These are phyloP conservation scores for Semnornis frantzii DNA, from an alignment of 2,113 vertebrate species.

Conservation along the genomic window DNA sequence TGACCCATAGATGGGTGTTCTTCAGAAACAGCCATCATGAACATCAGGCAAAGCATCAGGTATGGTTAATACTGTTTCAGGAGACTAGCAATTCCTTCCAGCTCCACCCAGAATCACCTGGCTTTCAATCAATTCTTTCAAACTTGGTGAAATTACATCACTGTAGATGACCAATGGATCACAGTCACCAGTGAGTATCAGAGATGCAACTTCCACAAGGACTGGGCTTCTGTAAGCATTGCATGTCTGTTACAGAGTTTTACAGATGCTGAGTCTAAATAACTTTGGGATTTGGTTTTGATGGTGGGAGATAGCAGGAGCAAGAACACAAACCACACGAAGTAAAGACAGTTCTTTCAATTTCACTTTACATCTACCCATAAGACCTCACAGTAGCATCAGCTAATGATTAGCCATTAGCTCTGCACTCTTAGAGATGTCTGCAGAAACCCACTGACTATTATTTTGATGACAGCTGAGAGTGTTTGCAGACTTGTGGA, in stretches of 20 bases:
- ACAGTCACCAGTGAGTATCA: background rate
- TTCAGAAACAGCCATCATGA: background rate
- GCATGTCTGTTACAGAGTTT: rapidly evolving
- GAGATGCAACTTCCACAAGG: background rate
- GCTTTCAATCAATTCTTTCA: background rate
- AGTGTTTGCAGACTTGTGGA: conserved; percentile 2
- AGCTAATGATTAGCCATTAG: background rate
- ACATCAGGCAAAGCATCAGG: background rate
- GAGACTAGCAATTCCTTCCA: background rate
- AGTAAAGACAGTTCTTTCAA: background rate
- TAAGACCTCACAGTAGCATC: background rate
- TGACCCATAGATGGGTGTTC: background rate
- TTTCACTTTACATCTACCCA: background rate
- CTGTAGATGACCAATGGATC: background rate
- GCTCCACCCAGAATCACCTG: background rate
- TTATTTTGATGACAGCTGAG: background rate
- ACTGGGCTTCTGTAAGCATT: background rate
- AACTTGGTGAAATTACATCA: background rate
- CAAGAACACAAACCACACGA: background rate
- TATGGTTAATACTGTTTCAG: background rate
- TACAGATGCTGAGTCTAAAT: background rate
- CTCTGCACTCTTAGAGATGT: background rate
- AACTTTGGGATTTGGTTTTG: background rate
- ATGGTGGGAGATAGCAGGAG: background rate
- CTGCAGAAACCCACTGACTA: background rate